Conservation (phyloP, 2,888 invertebrate genomes). For the Steinernema scapterisci region DNA sequence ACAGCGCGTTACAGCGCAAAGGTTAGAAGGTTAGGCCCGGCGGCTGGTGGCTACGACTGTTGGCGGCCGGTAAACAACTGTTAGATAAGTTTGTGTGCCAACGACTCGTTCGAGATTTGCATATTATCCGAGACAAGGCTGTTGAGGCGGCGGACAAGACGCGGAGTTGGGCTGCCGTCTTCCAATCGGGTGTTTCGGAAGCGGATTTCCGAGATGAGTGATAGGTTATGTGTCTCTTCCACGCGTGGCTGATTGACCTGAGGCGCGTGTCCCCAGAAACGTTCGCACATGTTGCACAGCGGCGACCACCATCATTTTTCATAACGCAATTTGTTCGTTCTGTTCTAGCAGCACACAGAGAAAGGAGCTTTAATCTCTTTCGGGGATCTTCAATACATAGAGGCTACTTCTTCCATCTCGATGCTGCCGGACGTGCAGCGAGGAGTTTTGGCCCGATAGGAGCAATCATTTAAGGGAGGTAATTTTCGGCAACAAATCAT, state of each 20-base stretch:
- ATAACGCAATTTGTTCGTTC: neutral
- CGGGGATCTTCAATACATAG: slow-evolving; percentile 22
- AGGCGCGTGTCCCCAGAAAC: neutral
- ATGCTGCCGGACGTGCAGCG: neutral
- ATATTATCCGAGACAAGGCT: neutral
- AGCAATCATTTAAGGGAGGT: slow-evolving; percentile 29
- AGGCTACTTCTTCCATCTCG: slow-evolving; percentile 20
- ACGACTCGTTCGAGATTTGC: neutral
- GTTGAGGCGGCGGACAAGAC: neutral
- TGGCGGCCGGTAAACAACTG: slow-evolving; percentile 9
- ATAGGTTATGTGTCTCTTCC: too few relatives aligned
- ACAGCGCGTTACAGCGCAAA: slow-evolving; percentile 20
- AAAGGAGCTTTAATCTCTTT: slow-evolving; percentile 19
- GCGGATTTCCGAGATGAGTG: neutral
- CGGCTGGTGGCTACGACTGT: slow-evolving; percentile 3
- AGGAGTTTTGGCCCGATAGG: slow-evolving; percentile 23
- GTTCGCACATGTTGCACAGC: neutral
- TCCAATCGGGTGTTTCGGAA: neutral
- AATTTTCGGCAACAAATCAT: slow-evolving; percentile 27
- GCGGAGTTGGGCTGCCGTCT: neutral
- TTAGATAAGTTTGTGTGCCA: slow-evolving; percentile 23
- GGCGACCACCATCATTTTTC: slow-evolving; percentile 16
- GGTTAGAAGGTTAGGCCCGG: neutral
- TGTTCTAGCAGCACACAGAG: slow-evolving; percentile 4
- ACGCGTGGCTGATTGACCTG: too few relatives aligned